A percentile compares a stretch with the other conserved stretches of the same genome.
These are phyloP conservation scores for Metopolophium dirhodum DNA, from an alignment of 1,140 invertebrate species.

Conservation along the genomic window DNA sequence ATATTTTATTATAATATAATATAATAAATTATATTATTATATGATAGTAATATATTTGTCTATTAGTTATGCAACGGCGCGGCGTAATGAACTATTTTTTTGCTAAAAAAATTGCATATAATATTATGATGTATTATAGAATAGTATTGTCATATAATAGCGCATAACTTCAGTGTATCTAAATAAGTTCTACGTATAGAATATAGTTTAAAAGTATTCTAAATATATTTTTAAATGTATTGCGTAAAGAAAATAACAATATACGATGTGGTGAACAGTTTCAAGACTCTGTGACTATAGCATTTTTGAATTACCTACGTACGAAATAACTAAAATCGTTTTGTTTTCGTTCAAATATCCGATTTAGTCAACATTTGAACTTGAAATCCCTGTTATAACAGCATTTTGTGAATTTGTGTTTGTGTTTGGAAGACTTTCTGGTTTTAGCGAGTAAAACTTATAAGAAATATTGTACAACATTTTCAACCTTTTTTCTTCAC, in stretches of 20 bases:
- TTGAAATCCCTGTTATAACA: background rate
- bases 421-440: background rate
- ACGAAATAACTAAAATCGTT: background rate
- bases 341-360: background rate
- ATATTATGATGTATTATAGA: background rate
- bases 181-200: no score
- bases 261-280: background rate
- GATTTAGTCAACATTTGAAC: background rate
- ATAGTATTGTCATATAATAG: no score
- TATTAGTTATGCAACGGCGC: no score
- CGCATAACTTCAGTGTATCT: no score
- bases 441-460: background rate
- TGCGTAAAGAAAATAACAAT: background rate
- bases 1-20: background rate
- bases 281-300: no score
- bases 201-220: no score
- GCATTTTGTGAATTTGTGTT: background rate
- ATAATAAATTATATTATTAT: background rate
- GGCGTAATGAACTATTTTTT: background rate
- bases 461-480: background rate
- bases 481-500: background rate
- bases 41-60: background rate
- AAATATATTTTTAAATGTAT: no score
- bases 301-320: background rate
- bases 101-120: background rate